phyloP scores from a whole-genome alignment of 2,113 vertebrate genomes.

The Bubo blakistoni region DNA sequence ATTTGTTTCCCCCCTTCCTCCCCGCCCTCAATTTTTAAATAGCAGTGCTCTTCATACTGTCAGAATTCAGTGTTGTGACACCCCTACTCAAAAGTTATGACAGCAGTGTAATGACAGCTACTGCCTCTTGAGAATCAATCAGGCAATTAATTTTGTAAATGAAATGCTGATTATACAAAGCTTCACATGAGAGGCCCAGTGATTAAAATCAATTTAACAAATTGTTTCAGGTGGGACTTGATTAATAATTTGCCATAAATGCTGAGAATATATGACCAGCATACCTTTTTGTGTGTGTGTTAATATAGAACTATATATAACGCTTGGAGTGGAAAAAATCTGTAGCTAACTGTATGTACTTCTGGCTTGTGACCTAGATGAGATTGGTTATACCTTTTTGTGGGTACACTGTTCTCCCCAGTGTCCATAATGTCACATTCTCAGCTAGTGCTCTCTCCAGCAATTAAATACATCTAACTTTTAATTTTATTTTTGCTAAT shows the following conservation, averaged over 20 bases:
- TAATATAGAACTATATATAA: conserved; percentile 47
- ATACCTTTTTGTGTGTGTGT: conserved; percentile 55
- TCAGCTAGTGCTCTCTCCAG: neutral
- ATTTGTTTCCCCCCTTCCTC: conserved; percentile 63
- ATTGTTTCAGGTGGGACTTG: conserved; percentile 88
- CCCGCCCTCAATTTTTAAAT: conserved; percentile 74
- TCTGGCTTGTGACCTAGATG: conserved; percentile 45
- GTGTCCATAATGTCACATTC: neutral
- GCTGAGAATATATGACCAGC: conserved; percentile 76
- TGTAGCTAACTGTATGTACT: neutral
- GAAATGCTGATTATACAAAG: conserved; percentile 89
- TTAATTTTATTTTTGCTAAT: neutral
- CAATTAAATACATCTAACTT: neutral
- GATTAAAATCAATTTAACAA: conserved; percentile 88
- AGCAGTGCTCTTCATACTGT: conserved; percentile 75
- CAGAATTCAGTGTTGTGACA: conserved; percentile 81
- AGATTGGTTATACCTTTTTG: neutral
- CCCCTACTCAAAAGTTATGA: conserved; percentile 82
- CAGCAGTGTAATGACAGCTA: conserved; percentile 81
- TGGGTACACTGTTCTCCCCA: neutral
- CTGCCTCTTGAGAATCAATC: conserved; percentile 85
- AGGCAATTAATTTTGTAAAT: conserved; percentile 89
- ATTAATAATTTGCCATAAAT: conserved; percentile 84
- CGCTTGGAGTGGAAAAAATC: neutral
- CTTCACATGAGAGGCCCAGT: conserved; percentile 85